Evolutionary conservation across 2,888 invertebrate species (phyloP).

Genomic region (Oxycera nigricornis): DNA sequence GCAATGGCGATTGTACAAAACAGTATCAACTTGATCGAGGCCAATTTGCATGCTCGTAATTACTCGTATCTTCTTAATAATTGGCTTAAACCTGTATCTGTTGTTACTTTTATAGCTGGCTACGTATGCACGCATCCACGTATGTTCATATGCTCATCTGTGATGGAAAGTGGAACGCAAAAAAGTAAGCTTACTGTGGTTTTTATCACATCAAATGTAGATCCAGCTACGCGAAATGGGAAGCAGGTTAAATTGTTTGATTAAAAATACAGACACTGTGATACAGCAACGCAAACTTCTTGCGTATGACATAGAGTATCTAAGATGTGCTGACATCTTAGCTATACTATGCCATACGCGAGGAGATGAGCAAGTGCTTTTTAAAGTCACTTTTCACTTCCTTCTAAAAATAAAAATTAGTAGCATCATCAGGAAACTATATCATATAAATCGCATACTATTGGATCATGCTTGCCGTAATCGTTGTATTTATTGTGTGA

Average conservation of each 20-base stretch:
- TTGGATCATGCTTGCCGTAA: no score
- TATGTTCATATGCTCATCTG: neutral
- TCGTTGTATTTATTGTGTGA: no score
- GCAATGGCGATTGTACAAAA: neutral
- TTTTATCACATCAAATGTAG: neutral
- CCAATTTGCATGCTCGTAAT: conserved; percentile 40
- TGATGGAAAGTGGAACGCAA: neutral
- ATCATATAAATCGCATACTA: no score
- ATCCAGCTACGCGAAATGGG: neutral
- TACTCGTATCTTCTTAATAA: conserved; percentile 27
- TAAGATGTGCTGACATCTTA: no score
- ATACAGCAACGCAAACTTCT: no score
- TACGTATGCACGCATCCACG: neutral
- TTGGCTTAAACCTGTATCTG: conserved; percentile 18
- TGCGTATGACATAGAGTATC: no score
- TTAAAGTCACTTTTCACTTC: no score
- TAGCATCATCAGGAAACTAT: no score
- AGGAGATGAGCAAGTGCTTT: no score
- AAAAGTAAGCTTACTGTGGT: neutral
- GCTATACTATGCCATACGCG: no score
- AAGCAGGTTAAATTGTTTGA: neutral
- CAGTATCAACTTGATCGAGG: conserved; percentile 27
- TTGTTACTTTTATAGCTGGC: neutral
- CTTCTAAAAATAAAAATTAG: no score
- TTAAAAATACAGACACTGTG: neutral